phyloP scores from a whole-genome alignment of 2,797 vertebrate genomes.

The Danio jaintianensis region DNA sequence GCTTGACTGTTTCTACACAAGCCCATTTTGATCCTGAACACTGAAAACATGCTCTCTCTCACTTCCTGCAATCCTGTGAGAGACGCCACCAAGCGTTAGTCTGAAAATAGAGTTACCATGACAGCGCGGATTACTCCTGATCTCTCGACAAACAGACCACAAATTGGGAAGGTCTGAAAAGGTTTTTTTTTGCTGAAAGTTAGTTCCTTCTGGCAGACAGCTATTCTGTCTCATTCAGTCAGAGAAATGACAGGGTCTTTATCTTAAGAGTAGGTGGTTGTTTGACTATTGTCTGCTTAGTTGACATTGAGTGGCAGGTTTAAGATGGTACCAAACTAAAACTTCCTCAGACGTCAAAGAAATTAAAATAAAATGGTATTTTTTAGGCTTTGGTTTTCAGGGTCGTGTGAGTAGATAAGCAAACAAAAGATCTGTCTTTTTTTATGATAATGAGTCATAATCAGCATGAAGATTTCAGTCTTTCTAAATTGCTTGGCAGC shows the following conservation, averaged over 20 bases:
- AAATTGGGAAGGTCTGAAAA: constrained; percentile 21
- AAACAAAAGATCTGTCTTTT: constrained; percentile 39
- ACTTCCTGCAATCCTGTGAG: background rate
- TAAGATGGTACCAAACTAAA: constrained; percentile 49
- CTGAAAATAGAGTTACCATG: constrained; percentile 37
- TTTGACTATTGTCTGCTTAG: constrained; percentile 45
- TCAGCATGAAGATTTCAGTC: constrained; percentile 27
- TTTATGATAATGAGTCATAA: constrained; percentile 20
- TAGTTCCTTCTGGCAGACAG: constrained; percentile 31
- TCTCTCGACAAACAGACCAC: constrained; percentile 20
- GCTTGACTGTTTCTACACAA: background rate
- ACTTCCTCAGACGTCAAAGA: constrained; percentile 41
- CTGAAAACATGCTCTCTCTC: constrained; percentile 8
- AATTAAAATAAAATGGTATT: constrained; percentile 33
- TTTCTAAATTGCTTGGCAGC: constrained; percentile 35
- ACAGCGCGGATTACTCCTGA: constrained; percentile 30
- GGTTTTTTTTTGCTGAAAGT: constrained; percentile 23
- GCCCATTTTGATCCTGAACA: background rate
- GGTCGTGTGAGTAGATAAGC: constrained; percentile 16
- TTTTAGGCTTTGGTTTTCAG: constrained; percentile 3
- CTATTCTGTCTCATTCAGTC: constrained; percentile 37
- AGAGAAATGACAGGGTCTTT: constrained; percentile 47
- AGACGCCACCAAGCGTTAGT: background rate
- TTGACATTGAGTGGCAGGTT: constrained; percentile 51
- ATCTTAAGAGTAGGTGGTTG: constrained; percentile 44